Evolutionary conservation across 35 echinoderm and acorn worm genomes (phyloP), one percentile per base, ranked within the genome.

Genomic region (Hemicentrotus pulcherrimus): DNA sequence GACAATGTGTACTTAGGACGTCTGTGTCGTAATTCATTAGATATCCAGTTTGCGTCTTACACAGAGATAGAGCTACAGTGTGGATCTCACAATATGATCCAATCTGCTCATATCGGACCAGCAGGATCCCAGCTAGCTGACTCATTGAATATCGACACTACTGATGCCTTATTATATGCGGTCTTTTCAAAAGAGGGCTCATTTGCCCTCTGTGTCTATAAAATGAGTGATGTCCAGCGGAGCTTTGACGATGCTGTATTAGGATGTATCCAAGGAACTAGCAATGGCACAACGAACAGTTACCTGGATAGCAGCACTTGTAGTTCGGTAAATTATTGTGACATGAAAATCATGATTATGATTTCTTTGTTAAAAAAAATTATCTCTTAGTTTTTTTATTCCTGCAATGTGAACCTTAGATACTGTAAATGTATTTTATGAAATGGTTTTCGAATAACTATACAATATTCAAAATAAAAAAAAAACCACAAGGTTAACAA

Each of bases 41-140:
- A 70, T n/a, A 11, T 4, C 2, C 0, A 86, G 18, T 88, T 96
- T 13, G 92, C 86, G 0, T 47, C 92, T 19, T 96, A 96, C 85
- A 96, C 91, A n/a, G 95, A 96, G 91, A 96, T 94, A 86, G 48
- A 32, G 70, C 61, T 96, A 59, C 48, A 96, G 19, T 96, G 95
- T 87, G 46, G 47, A 31, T 46, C 35, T 31, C 59, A 96, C 59
- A 94, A 94, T 58, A 61, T 87, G 24, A 48, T 94, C 92, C 95
- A 96, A 41, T 91, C 95, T 45, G 95, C 95, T 85, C 32, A 96
- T 55, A 46, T 96, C 18, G 95, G 95, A 48, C 91, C 91, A 33
- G 95, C 95, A 86, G 95, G 95, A 48, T 85, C 92, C 0, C 59
- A 94, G 22, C 47, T 96, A 32, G 95, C 95, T 13, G 71, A 94